Percentiles rank a stretch among this genome's conserved stretches.
Conservation (phyloP, 2,113 vertebrate genomes). For the Nothobranchius kuhntae region DNA sequence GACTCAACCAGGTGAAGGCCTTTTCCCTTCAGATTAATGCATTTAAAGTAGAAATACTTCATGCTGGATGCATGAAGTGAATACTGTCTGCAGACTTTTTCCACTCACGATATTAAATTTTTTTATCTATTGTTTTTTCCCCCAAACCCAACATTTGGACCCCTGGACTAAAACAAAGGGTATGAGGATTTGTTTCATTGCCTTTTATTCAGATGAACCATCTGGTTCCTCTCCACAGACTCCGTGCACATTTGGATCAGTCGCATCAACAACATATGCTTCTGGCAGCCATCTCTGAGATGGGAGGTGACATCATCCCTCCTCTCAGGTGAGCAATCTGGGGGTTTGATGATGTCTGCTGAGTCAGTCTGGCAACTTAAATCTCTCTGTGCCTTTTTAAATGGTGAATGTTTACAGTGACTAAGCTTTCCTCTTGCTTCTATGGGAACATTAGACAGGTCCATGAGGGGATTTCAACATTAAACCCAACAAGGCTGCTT, state of each 20-base stretch:
- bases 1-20: slow-evolving; percentile 29
- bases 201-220: slow-evolving; percentile 68
- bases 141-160: slow-evolving; percentile 54
- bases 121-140: neutral
- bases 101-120: too few relatives aligned
- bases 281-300: slow-evolving; percentile 68
- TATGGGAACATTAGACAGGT: too few relatives aligned
- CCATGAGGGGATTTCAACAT: too few relatives aligned
- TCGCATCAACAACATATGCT: slow-evolving; percentile 72
- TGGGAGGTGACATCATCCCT: slow-evolving; percentile 65
- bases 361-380: slow-evolving; percentile 19
- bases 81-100: neutral
- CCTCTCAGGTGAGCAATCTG: slow-evolving; percentile 44
- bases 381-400: neutral
- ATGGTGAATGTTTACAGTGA: neutral
- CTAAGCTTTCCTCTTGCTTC: too few relatives aligned
- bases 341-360: neutral
- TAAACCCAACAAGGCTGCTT: too few relatives aligned
- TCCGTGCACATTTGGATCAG: slow-evolving; percentile 67
- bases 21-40: slow-evolving; percentile 15
- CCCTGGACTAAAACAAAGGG: slow-evolving; percentile 39
- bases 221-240: slow-evolving; percentile 64
- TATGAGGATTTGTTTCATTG: slow-evolving; percentile 36
- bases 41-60: too few relatives aligned
- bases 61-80: neutral